Conservation (phyloP, 2,113 vertebrate species). For the Rhabdornis inornatus region DNA sequence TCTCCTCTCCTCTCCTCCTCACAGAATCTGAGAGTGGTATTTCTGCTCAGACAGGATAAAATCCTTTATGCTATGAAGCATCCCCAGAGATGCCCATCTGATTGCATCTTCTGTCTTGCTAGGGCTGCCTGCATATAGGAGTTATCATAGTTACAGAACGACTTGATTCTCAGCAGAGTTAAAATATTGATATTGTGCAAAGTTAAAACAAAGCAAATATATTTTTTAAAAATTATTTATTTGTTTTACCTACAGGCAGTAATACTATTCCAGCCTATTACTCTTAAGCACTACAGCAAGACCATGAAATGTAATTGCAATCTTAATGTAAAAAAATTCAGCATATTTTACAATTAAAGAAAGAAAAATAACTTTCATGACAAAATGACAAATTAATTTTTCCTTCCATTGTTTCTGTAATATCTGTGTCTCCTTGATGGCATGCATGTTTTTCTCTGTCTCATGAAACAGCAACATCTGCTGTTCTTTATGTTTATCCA, state of each 20-base stretch:
- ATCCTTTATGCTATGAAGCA: not conserved
- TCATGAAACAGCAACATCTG: not conserved
- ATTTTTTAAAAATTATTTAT: not conserved
- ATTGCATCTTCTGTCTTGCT: conserved; percentile 18
- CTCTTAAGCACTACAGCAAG: not conserved
- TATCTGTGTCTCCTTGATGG: not conserved
- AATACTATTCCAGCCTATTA: not conserved
- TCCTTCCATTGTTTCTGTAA: not conserved
- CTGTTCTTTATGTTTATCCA: not conserved
- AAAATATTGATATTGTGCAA: not conserved
- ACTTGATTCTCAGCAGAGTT: conserved; percentile 3
- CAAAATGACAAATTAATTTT: not conserved
- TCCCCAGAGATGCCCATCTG: not conserved
- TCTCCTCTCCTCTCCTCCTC: too few relatives aligned
- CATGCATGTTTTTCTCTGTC: not conserved
- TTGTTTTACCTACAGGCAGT: not conserved
- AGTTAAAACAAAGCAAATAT: not conserved
- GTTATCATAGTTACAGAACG: not conserved
- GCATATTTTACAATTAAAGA: not conserved
- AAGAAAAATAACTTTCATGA: not conserved
- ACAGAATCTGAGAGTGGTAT: not conserved
- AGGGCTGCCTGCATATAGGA: not conserved
- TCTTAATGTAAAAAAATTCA: not conserved
- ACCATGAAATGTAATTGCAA: not conserved
- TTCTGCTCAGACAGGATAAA: not conserved